These are phyloP conservation scores for Physella acuta DNA, from an alignment of 1,140 invertebrate species.

Conservation along the genomic window DNA sequence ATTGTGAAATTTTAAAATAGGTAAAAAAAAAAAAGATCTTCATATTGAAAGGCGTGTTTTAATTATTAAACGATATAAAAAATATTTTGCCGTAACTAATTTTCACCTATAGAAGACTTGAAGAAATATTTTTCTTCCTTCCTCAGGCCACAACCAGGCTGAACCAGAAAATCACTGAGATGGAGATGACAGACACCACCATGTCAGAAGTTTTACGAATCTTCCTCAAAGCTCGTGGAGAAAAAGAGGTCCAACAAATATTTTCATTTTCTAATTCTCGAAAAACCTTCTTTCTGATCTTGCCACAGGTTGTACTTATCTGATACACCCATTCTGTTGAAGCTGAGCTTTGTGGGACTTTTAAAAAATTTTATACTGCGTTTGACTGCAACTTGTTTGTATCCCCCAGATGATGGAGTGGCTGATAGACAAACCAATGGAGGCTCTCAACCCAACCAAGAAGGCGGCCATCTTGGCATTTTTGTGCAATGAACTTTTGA, in stretches of 20 bases:
- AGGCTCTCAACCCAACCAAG: constrained; percentile 80
- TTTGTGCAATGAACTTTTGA: constrained; percentile 89
- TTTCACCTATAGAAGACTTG: background rate
- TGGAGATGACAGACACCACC: constrained; percentile 86
- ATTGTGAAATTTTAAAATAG: too few species aligned
- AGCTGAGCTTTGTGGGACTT: too few species aligned
- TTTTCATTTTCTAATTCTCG: too few species aligned
- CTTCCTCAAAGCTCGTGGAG: constrained; percentile 74
- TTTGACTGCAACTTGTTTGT: background rate
- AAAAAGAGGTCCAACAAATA: constrained; percentile 57
- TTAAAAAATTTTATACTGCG: too few species aligned
- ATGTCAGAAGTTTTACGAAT: constrained; percentile 89
- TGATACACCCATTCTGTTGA: too few species aligned
- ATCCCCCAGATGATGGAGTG: constrained; percentile 64
- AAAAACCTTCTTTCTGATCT: too few species aligned
- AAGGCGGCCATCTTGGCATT: constrained; percentile 87
- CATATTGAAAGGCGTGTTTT: too few species aligned
- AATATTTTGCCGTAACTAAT: background rate
- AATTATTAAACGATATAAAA: too few species aligned
- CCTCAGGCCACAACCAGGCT: constrained; percentile 69
- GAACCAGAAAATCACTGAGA: constrained; percentile 86
- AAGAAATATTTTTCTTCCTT: constrained; percentile 1
- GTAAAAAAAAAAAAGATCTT: too few species aligned
- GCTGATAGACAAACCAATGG: constrained; percentile 67
- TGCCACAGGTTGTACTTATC: too few species aligned